phyloP scores from a whole-genome alignment of 2,888 invertebrate genomes.

The Drosophila paramelanica region DNA sequence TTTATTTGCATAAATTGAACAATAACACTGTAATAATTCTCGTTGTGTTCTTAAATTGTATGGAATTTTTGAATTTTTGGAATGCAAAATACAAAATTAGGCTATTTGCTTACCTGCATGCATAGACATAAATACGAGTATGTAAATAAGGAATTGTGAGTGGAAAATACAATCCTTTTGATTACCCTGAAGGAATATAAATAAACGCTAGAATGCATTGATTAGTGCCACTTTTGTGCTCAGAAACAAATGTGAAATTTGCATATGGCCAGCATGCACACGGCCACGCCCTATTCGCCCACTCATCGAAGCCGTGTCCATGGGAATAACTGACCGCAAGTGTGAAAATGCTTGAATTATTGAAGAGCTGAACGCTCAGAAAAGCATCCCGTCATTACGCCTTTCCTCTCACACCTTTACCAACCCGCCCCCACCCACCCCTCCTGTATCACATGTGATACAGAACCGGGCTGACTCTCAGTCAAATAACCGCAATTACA shows the following conservation, averaged over 20 bases:
- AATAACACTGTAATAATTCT: no score
- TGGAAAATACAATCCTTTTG: constrained; percentile 22
- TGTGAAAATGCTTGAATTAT: constrained; percentile 78
- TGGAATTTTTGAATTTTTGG: background rate
- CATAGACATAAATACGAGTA: background rate
- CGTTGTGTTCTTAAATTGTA: no score
- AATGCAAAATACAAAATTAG: constrained; percentile 7
- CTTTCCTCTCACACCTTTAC: background rate
- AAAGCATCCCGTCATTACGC: constrained; percentile 41
- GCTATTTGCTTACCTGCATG: constrained; percentile 32
- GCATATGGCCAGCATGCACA: constrained; percentile 15
- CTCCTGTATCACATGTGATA: background rate
- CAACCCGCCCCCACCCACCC: background rate
- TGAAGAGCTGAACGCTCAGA: constrained; percentile 48
- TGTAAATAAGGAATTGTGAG: constrained; percentile 20
- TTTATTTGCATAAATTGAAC: background rate
- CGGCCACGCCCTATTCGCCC: constrained; percentile 22
- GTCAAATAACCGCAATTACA: constrained; percentile 72
- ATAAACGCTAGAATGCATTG: constrained; percentile 28
- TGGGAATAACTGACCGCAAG: constrained; percentile 67
- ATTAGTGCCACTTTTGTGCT: constrained; percentile 30
- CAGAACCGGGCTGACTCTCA: constrained; percentile 11
- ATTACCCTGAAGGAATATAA: constrained; percentile 19
- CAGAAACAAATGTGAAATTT: constrained; percentile 22
- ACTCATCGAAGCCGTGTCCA: constrained; percentile 28